These are phyloP conservation scores for Syrrhaptes paradoxus DNA, from an alignment of 2,113 vertebrate species.

Conservation along the genomic window DNA sequence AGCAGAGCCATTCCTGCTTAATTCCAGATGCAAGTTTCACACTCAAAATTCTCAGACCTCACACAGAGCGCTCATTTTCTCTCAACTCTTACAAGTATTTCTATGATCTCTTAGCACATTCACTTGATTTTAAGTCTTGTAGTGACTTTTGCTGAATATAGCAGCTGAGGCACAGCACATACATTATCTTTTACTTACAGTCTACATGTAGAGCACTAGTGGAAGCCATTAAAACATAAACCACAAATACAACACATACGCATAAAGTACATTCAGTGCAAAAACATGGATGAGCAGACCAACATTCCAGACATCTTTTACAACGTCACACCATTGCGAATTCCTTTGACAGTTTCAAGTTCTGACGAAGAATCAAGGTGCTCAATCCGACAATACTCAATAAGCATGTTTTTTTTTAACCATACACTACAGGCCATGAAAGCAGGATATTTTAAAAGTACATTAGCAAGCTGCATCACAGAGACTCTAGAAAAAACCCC, in stretches of 20 bases:
- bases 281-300: neutral
- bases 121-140: neutral
- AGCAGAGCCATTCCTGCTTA: fast-evolving
- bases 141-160: neutral
- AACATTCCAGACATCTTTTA: neutral
- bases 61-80: neutral
- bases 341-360: neutral
- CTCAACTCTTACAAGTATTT: neutral
- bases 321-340: neutral
- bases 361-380: neutral
- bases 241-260: neutral
- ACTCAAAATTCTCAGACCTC: neutral
- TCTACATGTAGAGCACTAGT: neutral
- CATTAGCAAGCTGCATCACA: neutral
- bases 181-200: neutral
- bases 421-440: neutral
- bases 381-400: neutral
- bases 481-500: neutral
- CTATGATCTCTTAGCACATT: neutral
- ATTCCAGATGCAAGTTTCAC: neutral
- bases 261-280: neutral
- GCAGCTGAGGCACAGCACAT: neutral
- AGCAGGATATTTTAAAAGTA: neutral
- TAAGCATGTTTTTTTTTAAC: neutral
- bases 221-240: neutral